These are phyloP conservation scores for Callinectes sapidus DNA, from an alignment of 2,888 invertebrate genomes.

Conservation along the genomic window DNA sequence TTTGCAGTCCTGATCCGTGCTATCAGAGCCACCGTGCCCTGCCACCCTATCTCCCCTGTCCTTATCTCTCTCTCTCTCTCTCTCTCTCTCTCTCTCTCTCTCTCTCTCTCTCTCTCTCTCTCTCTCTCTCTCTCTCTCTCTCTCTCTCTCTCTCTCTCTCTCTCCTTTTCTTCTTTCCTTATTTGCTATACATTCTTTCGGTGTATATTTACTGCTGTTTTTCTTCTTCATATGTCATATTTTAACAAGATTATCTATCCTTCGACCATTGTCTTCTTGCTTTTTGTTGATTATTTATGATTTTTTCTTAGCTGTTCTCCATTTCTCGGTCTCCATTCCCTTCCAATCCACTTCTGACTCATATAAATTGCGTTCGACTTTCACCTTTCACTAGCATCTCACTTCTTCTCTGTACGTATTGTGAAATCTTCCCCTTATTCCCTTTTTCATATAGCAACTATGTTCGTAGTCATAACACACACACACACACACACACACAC, in stretches of 20 bases:
- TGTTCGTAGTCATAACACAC: neutral
- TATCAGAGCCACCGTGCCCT: neutral
- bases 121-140: constrained; percentile 33
- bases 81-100: constrained; percentile 34
- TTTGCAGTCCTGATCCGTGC: neutral
- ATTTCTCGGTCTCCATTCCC: neutral
- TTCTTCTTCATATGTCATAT: neutral
- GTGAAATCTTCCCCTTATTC: neutral
- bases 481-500: constrained; percentile 41
- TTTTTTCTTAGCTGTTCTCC: no score
- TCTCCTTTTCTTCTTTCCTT: neutral
- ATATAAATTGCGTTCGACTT: neutral
- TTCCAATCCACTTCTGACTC: neutral
- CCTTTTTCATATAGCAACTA: neutral
- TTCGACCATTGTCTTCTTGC: neutral
- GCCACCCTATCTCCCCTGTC: neutral
- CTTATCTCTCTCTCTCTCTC: constrained; percentile 27
- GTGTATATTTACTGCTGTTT: neutral
- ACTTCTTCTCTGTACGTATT: neutral
- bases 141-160: neutral
- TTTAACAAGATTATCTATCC: neutral
- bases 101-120: constrained; percentile 12
- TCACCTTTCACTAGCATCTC: neutral
- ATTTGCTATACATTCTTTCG: neutral
- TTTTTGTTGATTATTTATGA: neutral